Evolutionary conservation across 37 sponge, comb jelly and placozoan genomes (phyloP), one percentile per base, ranked within the genome.

Genomic region (Chondrilla cf. caribensis): DNA sequence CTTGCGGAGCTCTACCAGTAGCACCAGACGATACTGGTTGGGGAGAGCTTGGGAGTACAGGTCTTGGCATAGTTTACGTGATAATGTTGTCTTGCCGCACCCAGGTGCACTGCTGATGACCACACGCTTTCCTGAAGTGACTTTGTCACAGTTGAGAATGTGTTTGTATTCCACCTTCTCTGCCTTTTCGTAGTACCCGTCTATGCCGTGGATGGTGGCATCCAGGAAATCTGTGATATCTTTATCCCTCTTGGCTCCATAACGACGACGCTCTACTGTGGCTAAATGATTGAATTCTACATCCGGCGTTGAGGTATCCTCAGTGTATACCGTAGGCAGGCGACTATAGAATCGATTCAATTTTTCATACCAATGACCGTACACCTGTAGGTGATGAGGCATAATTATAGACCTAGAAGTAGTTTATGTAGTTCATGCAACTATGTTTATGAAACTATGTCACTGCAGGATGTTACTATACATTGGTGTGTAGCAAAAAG

Each of bases 91-190:
- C 22, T 62, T 62, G 5, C 64, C 64, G 15, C 64, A 29, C 18
- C 64, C 64, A 22, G 64, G 64, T 7, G 64, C 64, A 19, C 64
- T 22, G 64, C 64, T 62, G 64, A 62, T 26, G 64, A 62, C 15
- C 29, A 6, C 29, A 4, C 29, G 8, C 64, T 62, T 62, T 22
- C 64, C 64, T 33, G 68, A 31, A 29, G 32, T 26, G 32, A 33
- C 32, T 4, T 26, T 4, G 1, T 67, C 33, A 15, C 6, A 26
- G 29, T 22, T 6, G 5, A 62, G 22, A 22, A 62, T 62, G 4
- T 62, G 18, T 6, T 26, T 29, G 64, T 62, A 62, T 26, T 62
- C 64, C 18, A 62, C 22, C 7, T 22, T 22, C 29, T 62, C 6
- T 62, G 64, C 25, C 64, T 15, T 15, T 22, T 62, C 64, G 15